Percentiles rank a stretch among this genome's conserved stretches.
These are phyloP conservation scores for Scolopax bukidnonensis DNA, from an alignment of 2,797 vertebrate genomes.

Conservation along the genomic window DNA sequence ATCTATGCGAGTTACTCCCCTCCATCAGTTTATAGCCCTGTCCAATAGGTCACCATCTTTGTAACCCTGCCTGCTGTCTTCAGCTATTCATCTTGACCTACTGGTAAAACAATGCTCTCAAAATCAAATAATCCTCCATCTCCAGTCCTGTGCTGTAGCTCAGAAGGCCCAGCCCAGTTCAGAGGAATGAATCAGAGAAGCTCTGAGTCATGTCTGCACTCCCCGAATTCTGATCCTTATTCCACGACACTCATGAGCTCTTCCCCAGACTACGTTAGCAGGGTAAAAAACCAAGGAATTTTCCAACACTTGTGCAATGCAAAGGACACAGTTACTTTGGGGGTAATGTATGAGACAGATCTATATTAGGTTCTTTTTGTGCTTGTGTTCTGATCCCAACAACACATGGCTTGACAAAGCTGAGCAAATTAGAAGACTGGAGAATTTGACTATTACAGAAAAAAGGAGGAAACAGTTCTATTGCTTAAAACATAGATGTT, in stretches of 20 bases:
- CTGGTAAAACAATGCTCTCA: background rate
- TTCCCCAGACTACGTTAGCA: background rate
- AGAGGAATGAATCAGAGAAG: background rate
- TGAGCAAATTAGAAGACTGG: background rate
- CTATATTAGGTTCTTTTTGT: background rate
- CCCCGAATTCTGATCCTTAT: background rate
- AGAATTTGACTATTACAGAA: background rate
- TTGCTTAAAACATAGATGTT: background rate
- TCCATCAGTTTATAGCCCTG: background rate
- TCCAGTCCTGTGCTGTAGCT: background rate
- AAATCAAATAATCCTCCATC: background rate
- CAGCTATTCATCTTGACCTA: background rate
- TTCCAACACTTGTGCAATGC: background rate
- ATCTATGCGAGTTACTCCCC: background rate
- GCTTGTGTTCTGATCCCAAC: background rate
- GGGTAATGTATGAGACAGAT: background rate
- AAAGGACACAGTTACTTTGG: background rate
- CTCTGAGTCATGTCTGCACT: background rate
- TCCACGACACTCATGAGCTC: background rate
- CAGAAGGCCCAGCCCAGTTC: background rate
- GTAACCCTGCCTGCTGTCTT: background rate
- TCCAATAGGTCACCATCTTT: background rate
- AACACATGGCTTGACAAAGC: background rate
- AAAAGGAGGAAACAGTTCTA: background rate
- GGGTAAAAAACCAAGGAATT: background rate